phyloP scores from a whole-genome alignment of 2,113 vertebrate genomes.

The Ancistrus triradiatus region DNA sequence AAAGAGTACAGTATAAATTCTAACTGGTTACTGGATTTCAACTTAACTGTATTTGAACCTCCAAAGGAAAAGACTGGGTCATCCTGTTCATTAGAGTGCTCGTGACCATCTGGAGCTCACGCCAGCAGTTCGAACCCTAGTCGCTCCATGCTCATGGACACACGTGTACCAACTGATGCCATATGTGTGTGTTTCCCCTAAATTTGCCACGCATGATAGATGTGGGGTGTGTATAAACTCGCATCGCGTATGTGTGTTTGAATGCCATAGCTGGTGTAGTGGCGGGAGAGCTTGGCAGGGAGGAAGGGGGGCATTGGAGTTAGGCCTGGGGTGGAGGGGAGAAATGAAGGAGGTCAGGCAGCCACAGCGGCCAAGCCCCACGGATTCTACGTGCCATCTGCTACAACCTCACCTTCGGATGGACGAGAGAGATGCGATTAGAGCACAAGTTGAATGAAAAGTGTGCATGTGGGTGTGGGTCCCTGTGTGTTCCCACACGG shows the following conservation, averaged over 20 bases:
- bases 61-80: too few species aligned
- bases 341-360: background rate
- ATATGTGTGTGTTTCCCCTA: constrained; percentile 58
- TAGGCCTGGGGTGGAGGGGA: background rate
- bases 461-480: background rate
- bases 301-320: constrained; percentile 37
- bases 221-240: constrained; percentile 30
- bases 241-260: constrained; percentile 27
- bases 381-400: background rate
- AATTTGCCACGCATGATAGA: constrained; percentile 55
- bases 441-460: background rate
- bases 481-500: background rate
- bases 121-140: background rate
- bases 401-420: background rate
- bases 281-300: constrained; percentile 62
- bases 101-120: background rate
- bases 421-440: background rate
- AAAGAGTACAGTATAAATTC: too few species aligned
- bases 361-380: background rate
- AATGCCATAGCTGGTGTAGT: constrained; percentile 40
- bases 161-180: constrained; percentile 52
- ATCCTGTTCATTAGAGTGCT: background rate
- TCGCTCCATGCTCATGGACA: background rate
- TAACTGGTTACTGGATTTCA: too few species aligned
- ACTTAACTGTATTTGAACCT: too few species aligned